These are phyloP conservation scores for Drosophila gaucha DNA, from an alignment of 2,888 invertebrate genomes.

Conservation along the genomic window DNA sequence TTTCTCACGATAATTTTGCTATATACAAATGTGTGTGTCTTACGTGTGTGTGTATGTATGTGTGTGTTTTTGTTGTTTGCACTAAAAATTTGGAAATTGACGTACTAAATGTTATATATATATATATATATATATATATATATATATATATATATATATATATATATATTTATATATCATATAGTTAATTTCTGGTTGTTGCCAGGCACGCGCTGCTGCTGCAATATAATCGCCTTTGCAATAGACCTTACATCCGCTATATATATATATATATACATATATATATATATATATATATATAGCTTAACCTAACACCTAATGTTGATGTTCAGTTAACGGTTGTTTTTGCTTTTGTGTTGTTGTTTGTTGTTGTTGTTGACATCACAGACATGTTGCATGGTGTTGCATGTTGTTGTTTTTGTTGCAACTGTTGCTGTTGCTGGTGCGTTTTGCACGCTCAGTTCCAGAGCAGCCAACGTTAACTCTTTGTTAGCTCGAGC, in stretches of 20 bases:
- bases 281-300: conserved; percentile 9
- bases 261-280: conserved; percentile 3
- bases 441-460: conserved; percentile 46
- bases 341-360: conserved; percentile 29
- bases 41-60: background rate
- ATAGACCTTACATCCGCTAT: background rate
- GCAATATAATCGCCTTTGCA: background rate
- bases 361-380: conserved; percentile 43
- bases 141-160: conserved; percentile 2
- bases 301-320: conserved; percentile 20
- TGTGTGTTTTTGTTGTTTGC: background rate
- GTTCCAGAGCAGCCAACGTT: conserved; percentile 81
- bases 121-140: conserved; percentile 3
- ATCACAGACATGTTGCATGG: conserved; percentile 66
- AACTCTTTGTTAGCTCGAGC: conserved; percentile 70
- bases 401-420: conserved; percentile 45
- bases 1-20: conserved; percentile 26
- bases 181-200: background rate
- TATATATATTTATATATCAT: conserved; percentile 5
- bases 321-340: conserved; percentile 11
- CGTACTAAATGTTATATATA: conserved; percentile 5
- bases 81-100: conserved; percentile 22
- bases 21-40: conserved; percentile 31
- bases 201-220: background rate
- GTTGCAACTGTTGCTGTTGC: conserved; percentile 18